Evolutionary conservation across 1,140 invertebrate species (phyloP).

Genomic region (Trichonephila inaurata): DNA sequence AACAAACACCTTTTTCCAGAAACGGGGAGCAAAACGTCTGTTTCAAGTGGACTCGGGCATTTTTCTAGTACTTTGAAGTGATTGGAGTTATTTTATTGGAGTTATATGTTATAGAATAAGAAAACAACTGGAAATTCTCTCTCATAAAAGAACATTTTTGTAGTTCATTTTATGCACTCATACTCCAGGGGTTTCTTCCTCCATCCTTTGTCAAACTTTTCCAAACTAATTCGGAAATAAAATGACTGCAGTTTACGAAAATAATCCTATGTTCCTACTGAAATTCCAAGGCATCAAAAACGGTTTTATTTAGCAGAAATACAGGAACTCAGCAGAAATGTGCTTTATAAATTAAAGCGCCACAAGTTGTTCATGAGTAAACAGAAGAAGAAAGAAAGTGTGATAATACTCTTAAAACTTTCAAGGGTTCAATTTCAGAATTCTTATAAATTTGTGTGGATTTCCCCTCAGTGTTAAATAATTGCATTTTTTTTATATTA

Average conservation of each 20-base stretch:
- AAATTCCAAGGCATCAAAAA: too few relatives aligned
- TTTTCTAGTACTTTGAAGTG: constrained; percentile 48
- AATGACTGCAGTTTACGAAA: neutral
- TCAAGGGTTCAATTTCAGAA: too few relatives aligned
- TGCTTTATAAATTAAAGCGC: too few relatives aligned
- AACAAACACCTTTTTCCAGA: neutral
- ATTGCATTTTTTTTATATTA: too few relatives aligned
- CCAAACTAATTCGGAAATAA: neutral
- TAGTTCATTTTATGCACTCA: constrained; percentile 47
- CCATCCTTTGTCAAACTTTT: neutral
- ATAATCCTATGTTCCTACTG: neutral
- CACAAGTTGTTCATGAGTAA: too few relatives aligned
- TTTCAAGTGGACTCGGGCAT: constrained; percentile 15
- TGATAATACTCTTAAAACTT: too few relatives aligned
- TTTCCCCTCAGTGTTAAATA: too few relatives aligned
- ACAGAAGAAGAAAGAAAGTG: too few relatives aligned
- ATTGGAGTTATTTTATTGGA: constrained; percentile 65
- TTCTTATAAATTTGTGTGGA: too few relatives aligned
- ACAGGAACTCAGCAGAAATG: too few relatives aligned
- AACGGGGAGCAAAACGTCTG: neutral
- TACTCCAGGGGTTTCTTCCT: neutral
- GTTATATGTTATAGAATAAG: neutral
- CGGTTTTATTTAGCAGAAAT: too few relatives aligned
- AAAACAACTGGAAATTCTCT: constrained; percentile 50
- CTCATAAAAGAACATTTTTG: constrained; percentile 51